Evolutionary conservation across 2,888 invertebrate species (phyloP).

Genomic region (Craniophora ligustri): DNA sequence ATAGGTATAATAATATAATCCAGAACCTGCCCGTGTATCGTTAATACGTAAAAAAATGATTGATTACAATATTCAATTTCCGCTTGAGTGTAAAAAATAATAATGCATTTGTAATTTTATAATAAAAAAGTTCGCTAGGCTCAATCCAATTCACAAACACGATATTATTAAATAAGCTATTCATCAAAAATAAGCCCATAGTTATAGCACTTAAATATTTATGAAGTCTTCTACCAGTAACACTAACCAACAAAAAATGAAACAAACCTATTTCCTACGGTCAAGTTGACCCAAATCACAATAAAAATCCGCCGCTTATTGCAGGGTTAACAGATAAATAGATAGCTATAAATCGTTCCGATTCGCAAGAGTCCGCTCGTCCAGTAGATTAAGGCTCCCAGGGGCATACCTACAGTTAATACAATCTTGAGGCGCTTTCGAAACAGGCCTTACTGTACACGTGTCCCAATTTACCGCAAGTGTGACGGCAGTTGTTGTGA

Average conservation of each 20-base stretch:
- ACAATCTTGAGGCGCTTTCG: slow-evolving; percentile 21
- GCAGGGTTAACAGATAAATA: slow-evolving; percentile 55
- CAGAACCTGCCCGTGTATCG: no score
- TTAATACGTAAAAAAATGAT: no score
- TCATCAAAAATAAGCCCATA: no score
- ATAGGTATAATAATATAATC: no score
- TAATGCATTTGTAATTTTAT: no score
- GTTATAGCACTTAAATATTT: not conserved
- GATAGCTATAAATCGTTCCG: slow-evolving; percentile 51
- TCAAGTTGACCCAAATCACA: slow-evolving; percentile 42
- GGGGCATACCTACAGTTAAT: slow-evolving; percentile 39
- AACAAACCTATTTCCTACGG: slow-evolving; percentile 21
- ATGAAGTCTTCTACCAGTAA: not conserved
- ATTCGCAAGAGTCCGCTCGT: slow-evolving; percentile 32
- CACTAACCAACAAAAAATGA: slow-evolving; percentile 1
- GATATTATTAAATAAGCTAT: no score
- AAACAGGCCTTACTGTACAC: slow-evolving; percentile 29
- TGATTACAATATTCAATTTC: no score
- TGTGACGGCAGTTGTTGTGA: slow-evolving; percentile 15
- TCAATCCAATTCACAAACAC: no score
- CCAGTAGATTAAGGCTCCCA: slow-evolving; percentile 42
- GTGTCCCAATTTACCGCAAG: slow-evolving; percentile 42
- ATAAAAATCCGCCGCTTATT: slow-evolving; percentile 47
- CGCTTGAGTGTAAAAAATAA: no score
- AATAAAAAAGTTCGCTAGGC: no score